These are phyloP conservation scores for Darevskia nairensis DNA, from an alignment of 2,797 vertebrate genomes.

Conservation along the genomic window DNA sequence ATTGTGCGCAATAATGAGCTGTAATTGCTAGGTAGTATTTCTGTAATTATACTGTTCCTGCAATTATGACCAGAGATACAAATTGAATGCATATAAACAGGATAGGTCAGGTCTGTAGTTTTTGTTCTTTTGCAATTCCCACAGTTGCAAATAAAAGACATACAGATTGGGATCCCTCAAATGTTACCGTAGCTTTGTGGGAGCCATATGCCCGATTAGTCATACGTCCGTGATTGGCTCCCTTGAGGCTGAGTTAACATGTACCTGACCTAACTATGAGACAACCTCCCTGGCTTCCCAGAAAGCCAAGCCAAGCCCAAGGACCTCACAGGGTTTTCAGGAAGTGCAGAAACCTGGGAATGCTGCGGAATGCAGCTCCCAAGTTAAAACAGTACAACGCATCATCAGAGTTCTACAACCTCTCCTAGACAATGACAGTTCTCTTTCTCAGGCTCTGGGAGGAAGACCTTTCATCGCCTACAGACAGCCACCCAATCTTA, in stretches of 20 bases:
- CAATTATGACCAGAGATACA: background rate
- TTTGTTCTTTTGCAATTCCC: background rate
- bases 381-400: too few relatives aligned
- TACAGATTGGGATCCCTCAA: background rate
- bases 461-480: too few relatives aligned
- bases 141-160: background rate
- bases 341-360: too few relatives aligned
- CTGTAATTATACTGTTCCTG: conserved; percentile 26
- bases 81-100: accelerated
- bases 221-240: background rate
- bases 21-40: conserved; percentile 35
- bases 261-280: background rate
- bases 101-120: background rate
- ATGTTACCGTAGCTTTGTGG: background rate
- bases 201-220: background rate
- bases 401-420: too few relatives aligned
- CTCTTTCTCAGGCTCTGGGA: too few relatives aligned
- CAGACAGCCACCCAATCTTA: too few relatives aligned
- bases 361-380: too few relatives aligned
- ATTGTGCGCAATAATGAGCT: conserved; percentile 1
- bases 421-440: too few relatives aligned
- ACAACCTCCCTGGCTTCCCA: too few relatives aligned
- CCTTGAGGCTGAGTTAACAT: background rate
- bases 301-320: too few relatives aligned
- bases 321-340: too few relatives aligned